Evolutionary conservation across 92 coral and sea anemone genomes (phyloP).

Genomic region (Siderastrea siderea): DNA sequence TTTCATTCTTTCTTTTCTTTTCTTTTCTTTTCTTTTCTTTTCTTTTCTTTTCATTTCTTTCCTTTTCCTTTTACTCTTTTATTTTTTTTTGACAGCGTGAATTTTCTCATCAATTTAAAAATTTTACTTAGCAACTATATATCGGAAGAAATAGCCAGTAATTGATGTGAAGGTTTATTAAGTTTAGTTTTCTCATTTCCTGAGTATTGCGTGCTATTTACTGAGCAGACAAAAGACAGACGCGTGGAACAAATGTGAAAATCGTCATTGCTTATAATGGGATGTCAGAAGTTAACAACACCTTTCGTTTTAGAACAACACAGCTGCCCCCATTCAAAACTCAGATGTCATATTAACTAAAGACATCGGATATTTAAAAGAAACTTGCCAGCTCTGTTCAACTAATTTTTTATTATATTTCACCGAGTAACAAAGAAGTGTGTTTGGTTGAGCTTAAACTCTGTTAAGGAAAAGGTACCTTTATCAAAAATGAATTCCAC

Average conservation of each 20-base stretch:
- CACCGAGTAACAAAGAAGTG: neutral
- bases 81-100: no score
- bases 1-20: no score
- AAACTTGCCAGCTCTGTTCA: neutral
- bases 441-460: neutral
- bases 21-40: no score
- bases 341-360: neutral
- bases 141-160: neutral
- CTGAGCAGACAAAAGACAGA: neutral
- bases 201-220: neutral
- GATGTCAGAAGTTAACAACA: neutral
- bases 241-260: neutral
- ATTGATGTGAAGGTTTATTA: neutral
- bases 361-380: neutral
- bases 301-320: neutral
- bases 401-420: neutral
- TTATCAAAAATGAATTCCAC: neutral
- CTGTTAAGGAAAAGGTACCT: neutral
- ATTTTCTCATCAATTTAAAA: no score
- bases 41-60: no score
- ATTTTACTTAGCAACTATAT: no score
- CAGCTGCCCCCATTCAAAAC: neutral
- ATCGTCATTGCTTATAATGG: neutral
- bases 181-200: slow-evolving; percentile 1
- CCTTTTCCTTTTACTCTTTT: no score